Evolutionary conservation across 2,888 invertebrate species (phyloP).

Genomic region (Auanema freiburgensis): DNA sequence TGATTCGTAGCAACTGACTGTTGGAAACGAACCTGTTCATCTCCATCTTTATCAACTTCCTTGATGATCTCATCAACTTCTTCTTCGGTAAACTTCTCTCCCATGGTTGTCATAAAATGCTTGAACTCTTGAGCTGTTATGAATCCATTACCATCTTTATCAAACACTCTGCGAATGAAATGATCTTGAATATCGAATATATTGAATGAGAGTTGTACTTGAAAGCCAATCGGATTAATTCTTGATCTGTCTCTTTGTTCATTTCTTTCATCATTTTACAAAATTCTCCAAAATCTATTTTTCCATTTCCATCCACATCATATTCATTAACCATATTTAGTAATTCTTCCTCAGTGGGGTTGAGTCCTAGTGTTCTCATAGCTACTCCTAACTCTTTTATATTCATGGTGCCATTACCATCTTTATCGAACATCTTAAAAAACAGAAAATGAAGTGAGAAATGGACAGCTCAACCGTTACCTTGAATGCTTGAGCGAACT

Average conservation of each 20-base stretch:
- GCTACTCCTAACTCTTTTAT: constrained; percentile 65
- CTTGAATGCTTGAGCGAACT: constrained; percentile 64
- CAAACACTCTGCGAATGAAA: constrained; percentile 57
- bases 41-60: constrained; percentile 64
- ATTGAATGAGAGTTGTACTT: constrained; percentile 36
- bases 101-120: constrained; percentile 64
- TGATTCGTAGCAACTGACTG: background rate
- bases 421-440: constrained; percentile 63
- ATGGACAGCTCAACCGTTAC: constrained; percentile 33
- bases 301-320: constrained; percentile 65
- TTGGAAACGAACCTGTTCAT: constrained; percentile 53
- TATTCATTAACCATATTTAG: constrained; percentile 62
- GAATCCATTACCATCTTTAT: constrained; percentile 64
- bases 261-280: constrained; percentile 65
- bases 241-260: constrained; percentile 65
- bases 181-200: background rate
- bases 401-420: constrained; percentile 65
- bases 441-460: background rate
- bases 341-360: constrained; percentile 64
- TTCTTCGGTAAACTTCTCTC: constrained; percentile 62
- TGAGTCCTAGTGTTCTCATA: constrained; percentile 64
- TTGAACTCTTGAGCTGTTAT: constrained; percentile 65
- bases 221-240: constrained; percentile 63
- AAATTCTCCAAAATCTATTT: constrained; percentile 64
- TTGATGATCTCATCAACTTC: constrained; percentile 65